A percentile compares a stretch with the other conserved stretches of the same genome.
phyloP scores from a whole-genome alignment of 2,888 invertebrate species.

The Adineta ricciae region DNA sequence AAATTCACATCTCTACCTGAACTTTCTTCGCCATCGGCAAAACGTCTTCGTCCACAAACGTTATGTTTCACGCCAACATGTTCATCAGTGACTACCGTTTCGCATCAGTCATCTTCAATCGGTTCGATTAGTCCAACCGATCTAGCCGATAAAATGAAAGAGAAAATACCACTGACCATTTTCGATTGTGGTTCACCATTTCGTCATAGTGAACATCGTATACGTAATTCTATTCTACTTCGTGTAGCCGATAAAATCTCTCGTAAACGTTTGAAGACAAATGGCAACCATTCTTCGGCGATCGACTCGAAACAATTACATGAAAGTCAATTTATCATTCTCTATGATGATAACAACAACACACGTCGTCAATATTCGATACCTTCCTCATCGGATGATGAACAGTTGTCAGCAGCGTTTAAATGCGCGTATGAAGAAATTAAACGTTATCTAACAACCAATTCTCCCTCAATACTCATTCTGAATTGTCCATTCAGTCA shows the following conservation, averaged over 20 bases:
- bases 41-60: background rate
- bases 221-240: background rate
- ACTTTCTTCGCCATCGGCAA: background rate
- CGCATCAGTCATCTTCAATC: background rate
- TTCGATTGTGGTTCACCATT: conserved; percentile 19
- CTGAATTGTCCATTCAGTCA: conserved; percentile 5
- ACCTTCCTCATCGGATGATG: background rate
- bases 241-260: background rate
- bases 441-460: background rate
- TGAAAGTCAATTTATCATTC: background rate
- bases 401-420: background rate
- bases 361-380: background rate
- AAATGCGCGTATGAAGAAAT: conserved; percentile 4
- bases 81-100: background rate
- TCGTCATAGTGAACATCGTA: background rate
- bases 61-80: background rate
- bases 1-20: background rate
- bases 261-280: background rate
- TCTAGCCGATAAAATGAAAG: background rate
- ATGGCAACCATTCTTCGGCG: background rate
- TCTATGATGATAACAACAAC: background rate
- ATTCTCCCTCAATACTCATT: background rate
- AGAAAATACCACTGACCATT: background rate
- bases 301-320: background rate
- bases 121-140: background rate